A percentile compares a stretch with the other conserved stretches of the same genome.
Evolutionary conservation across 1,140 invertebrate species (phyloP).

Genomic region (Heliothis virescens): DNA sequence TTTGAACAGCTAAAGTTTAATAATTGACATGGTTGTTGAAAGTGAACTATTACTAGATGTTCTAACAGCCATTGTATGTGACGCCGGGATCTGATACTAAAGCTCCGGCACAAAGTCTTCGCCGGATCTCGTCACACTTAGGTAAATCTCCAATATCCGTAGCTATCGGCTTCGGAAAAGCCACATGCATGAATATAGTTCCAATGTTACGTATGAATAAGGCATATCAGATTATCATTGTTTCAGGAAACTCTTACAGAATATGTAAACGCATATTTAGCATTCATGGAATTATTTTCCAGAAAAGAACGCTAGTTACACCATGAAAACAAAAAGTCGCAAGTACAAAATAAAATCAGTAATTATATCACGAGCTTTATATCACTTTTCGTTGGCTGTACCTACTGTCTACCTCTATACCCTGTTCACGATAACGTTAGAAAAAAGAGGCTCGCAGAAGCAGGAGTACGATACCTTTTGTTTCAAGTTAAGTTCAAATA

Average conservation of each 20-base stretch:
- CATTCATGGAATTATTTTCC: constrained; percentile 26
- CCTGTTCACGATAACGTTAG: too few relatives aligned
- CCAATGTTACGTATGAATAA: constrained; percentile 39
- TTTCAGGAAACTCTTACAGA: constrained; percentile 23
- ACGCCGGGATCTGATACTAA: constrained; percentile 61
- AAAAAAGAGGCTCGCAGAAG: too few relatives aligned
- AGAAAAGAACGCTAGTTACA: neutral
- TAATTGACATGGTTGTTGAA: constrained; percentile 49
- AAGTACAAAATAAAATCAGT: too few relatives aligned
- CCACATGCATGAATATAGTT: constrained; percentile 46
- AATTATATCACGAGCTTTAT: too few relatives aligned
- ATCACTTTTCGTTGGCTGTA: too few relatives aligned
- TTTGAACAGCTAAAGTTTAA: constrained; percentile 35
- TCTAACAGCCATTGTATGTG: constrained; percentile 63
- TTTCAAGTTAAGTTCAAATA: too few relatives aligned
- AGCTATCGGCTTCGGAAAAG: constrained; percentile 58
- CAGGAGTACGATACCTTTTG: too few relatives aligned
- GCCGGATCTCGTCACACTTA: constrained; percentile 75
- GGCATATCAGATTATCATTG: constrained; percentile 36
- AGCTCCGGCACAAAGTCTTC: constrained; percentile 69
- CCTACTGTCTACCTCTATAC: too few relatives aligned
- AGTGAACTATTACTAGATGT: constrained; percentile 69
- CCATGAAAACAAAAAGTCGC: neutral
- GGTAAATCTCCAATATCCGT: constrained; percentile 80
- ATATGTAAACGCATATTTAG: constrained; percentile 25